Base-by-base conservation (phyloP, 2,113 vertebrate genomes). In the Corythaixoides concolor region DNA sequence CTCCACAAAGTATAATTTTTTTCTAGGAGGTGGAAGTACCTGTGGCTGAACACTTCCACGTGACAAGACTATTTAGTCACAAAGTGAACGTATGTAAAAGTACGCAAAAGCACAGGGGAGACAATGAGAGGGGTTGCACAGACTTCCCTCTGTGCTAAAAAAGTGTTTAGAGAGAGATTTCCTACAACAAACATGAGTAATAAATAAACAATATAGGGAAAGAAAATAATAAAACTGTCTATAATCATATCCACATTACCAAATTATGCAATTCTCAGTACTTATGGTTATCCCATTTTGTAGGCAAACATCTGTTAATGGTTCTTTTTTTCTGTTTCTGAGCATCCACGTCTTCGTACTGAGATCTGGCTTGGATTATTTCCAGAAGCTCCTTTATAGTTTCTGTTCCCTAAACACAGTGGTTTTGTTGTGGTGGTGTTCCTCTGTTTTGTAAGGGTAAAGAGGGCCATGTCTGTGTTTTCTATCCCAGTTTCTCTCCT, bases 321-420 rank as follows among this genome's bases (percentile, higher is more conserved):
- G 41, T 43, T 87, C 39, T 55, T 86, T 67, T 89, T 89, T 89
- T 78, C 63, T 77, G 30, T 72, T 94, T 92, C 73, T 68, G 73
- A 89, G 47, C 60, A 95, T 90, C 69, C 52, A 81, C 14, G 4
- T 85, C 86, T 87, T 93, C 76, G 88, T 75, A 56, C 73, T 84
- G 80, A 90, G 79, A 78, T 78, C 52, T 87, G 83, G 28, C 43
- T 93, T 91, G 89, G 86, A 75, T 81, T 92, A 90, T 89, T 96
- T 94, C 90, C 92, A 88, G 56, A 77, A 93, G 41, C 10, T 86
- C 43, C 30, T 92, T 86, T 77, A 67, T 11, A 90, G 52, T 96
- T 93, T 92, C 82, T 92, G 49, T 90, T 96, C 60, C 24, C 4
- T 7, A 90, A 86, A 92, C 35, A 60, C 21, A 52, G n/a, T 53